Conservation (phyloP, 2,888 invertebrate species). For the Agonopterix alstromeriana region DNA sequence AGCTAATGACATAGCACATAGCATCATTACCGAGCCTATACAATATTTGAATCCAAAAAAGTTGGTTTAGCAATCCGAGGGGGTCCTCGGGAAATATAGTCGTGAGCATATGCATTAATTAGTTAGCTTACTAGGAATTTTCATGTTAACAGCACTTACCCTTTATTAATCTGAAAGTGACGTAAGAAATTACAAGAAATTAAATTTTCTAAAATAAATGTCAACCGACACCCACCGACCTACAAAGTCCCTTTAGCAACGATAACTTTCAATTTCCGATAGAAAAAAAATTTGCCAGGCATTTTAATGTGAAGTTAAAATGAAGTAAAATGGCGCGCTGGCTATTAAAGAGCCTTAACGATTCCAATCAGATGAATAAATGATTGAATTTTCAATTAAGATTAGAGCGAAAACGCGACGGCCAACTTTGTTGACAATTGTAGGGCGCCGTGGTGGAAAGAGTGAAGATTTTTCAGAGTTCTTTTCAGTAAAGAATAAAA, state of each 20-base stretch:
- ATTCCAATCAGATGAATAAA: slow-evolving; percentile 67
- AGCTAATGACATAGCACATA: no score
- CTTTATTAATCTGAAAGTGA: no score
- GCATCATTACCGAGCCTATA: no score
- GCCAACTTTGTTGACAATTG: slow-evolving; percentile 59
- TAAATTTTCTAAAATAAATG: background rate
- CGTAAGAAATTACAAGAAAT: no score
- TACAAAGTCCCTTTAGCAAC: slow-evolving; percentile 2
- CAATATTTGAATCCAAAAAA: no score
- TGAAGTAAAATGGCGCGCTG: slow-evolving; percentile 48
- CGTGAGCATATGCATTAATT: no score
- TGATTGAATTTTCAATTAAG: slow-evolving; percentile 74
- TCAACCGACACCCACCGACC: background rate
- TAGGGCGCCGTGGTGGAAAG: slow-evolving; percentile 24
- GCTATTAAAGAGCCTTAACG: slow-evolving; percentile 62
- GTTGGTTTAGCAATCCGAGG: no score
- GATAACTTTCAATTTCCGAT: slow-evolving; percentile 30
- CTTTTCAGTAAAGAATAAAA: no score
- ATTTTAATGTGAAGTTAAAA: slow-evolving; percentile 54
- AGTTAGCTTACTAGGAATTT: no score
- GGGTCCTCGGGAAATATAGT: no score
- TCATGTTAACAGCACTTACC: no score
- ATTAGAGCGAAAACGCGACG: slow-evolving; percentile 47
- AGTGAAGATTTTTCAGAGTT: slow-evolving; percentile 20
- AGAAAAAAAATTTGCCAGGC: slow-evolving; percentile 47